Evolutionary conservation across 2,888 invertebrate species (phyloP).

Genomic region (Rosalia funebris): DNA sequence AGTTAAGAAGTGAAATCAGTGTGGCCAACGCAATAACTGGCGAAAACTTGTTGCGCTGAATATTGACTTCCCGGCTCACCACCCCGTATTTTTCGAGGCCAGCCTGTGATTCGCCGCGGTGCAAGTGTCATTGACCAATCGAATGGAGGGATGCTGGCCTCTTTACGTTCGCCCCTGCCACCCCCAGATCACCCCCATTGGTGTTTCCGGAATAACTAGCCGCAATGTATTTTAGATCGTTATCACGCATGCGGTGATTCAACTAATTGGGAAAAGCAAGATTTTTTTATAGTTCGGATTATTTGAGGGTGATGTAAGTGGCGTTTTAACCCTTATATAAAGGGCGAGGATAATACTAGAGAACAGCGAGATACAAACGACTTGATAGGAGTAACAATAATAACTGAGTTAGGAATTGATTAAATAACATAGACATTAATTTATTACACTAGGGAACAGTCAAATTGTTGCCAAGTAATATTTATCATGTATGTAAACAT

Average conservation of each 20-base stretch:
- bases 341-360: too few relatives aligned
- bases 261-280: constrained; percentile 37
- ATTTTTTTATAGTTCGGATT: constrained; percentile 1
- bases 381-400: too few relatives aligned
- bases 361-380: too few relatives aligned
- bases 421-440: too few relatives aligned
- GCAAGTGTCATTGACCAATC: constrained; percentile 58
- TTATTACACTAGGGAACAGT: too few relatives aligned
- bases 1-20: constrained; percentile 36
- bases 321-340: not conserved
- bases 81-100: constrained; percentile 7
- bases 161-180: constrained; percentile 50
- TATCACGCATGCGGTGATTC: constrained; percentile 53
- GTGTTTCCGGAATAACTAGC: constrained; percentile 58
- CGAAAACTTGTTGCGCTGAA: constrained; percentile 57
- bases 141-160: constrained; percentile 55
- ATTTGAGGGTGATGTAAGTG: not conserved
- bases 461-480: too few relatives aligned
- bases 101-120: constrained; percentile 51
- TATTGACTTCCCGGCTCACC: constrained; percentile 52
- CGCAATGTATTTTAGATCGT: constrained; percentile 53
- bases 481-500: too few relatives aligned
- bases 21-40: constrained; percentile 39
- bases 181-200: constrained; percentile 54
- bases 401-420: too few relatives aligned